A percentile compares a stretch with the other conserved stretches of the same genome.
phyloP scores from a whole-genome alignment of 2,888 invertebrate species.

The Pogonocherus hispidulus region DNA sequence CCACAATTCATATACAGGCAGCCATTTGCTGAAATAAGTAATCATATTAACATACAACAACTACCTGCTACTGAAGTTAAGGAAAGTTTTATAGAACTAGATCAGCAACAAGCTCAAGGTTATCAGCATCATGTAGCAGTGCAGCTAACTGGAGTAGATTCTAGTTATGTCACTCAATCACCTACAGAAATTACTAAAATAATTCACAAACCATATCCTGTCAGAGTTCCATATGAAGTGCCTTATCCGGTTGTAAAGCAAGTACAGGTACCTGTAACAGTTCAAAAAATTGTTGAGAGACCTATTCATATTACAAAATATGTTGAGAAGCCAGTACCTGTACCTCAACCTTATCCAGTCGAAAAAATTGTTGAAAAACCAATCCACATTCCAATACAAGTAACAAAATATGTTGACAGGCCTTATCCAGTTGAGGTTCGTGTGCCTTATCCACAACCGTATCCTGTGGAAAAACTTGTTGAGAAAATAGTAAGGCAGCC shows the following conservation, averaged over 20 bases:
- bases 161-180: conserved; percentile 47
- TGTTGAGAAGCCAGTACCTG: conserved; percentile 66
- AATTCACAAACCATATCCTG: conserved; percentile 58
- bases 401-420: conserved; percentile 72
- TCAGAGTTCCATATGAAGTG: conserved; percentile 64
- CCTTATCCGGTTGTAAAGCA: conserved; percentile 55
- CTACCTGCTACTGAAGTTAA: conserved; percentile 40
- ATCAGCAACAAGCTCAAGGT: conserved; percentile 54
- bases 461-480: conserved; percentile 56
- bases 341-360: conserved; percentile 57
- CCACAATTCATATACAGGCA: conserved; percentile 37
- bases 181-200: conserved; percentile 68
- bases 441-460: conserved; percentile 67
- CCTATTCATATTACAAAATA: conserved; percentile 64
- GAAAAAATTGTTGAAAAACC: conserved; percentile 67
- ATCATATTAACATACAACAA: conserved; percentile 41
- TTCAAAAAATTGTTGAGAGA: conserved; percentile 61
- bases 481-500: conserved; percentile 59
- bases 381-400: conserved; percentile 70
- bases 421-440: conserved; percentile 61
- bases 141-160: conserved; percentile 63
- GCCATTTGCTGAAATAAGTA: conserved; percentile 39
- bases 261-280: conserved; percentile 60
- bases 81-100: conserved; percentile 47
- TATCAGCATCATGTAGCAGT: conserved; percentile 48